Evolutionary conservation across 1,140 invertebrate species (phyloP), one percentile per base, ranked within the genome.

Genomic region (Tribolium madens): DNA sequence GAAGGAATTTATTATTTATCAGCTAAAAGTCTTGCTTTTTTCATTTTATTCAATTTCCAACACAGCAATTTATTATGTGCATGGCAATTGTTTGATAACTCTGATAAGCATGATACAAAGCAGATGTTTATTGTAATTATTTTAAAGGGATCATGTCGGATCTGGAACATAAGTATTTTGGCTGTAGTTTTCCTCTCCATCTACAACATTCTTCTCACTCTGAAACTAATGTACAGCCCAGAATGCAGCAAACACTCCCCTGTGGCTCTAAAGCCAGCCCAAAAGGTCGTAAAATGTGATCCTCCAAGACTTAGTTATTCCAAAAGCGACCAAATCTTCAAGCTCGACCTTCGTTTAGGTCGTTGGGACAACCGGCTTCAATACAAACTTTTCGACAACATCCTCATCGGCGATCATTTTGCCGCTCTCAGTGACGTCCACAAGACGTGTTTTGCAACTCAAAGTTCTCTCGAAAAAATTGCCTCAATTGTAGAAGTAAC

Each of bases 381-480:
- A 3, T 94, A 91, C 81, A 92, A 91, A 73, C 89, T 91, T 47
- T 94, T 92, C 83, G 94, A 96, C 81, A 91, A 92, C 79, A 91
- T 91, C 0, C 82, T 93, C 0, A 88, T 92, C 0, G 94, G 94
- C 0, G 87, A 89, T 0, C 84, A 87, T 73, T 94, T 89, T 78
- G 82, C 86, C 1, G 86, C 90, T 3, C 78, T 91, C 0, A 91
- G 89, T 12, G 85, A 89, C 2, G 85, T 87, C 1, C 90, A 89
- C 71, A 86, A 86, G 15, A 93, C 96, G 3, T 95, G 93, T 78
- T 85, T 97, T 13, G 95, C 95, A 0, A 96, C 95, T 0, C 95
- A 96, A 83, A 92, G 91, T 74, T 96, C 95, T 0, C 87, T 96
- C 14, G 95, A 97, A 79, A 90, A 93, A 60, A 83, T 97, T 1